A percentile compares a stretch with the other conserved stretches of the same genome.
Conservation (phyloP, 2,113 vertebrate species). For the Pheucticus melanocephalus region DNA sequence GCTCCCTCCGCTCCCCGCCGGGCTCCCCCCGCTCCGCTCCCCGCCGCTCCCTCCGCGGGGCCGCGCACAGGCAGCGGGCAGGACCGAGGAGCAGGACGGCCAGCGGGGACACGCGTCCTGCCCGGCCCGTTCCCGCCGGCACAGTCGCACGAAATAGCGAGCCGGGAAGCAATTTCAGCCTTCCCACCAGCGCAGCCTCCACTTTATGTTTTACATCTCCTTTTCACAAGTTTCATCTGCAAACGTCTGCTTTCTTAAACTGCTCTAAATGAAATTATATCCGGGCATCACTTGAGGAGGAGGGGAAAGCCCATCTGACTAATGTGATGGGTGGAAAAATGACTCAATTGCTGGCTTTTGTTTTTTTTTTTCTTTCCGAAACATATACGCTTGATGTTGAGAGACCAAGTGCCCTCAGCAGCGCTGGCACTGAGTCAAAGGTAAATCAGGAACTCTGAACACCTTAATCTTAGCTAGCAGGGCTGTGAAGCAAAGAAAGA, state of each 20-base stretch:
- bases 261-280: neutral
- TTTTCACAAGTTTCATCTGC: neutral
- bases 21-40: no score
- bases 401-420: neutral
- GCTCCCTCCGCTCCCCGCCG: no score
- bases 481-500: neutral
- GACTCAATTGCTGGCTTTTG: neutral
- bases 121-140: neutral
- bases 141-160: neutral
- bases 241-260: neutral
- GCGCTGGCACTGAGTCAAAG: neutral
- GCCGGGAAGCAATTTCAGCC: neutral
- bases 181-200: neutral
- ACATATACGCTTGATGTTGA: neutral
- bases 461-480: neutral
- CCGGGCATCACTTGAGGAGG: neutral
- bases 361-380: neutral
- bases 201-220: neutral
- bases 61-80: neutral
- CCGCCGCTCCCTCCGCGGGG: neutral
- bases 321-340: neutral
- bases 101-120: rapidly evolving
- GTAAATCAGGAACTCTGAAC: neutral
- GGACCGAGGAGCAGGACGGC: neutral
- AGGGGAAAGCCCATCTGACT: neutral